These are phyloP conservation scores for Cydia strobilella DNA, from an alignment of 1,140 invertebrate genomes.

Conservation along the genomic window DNA sequence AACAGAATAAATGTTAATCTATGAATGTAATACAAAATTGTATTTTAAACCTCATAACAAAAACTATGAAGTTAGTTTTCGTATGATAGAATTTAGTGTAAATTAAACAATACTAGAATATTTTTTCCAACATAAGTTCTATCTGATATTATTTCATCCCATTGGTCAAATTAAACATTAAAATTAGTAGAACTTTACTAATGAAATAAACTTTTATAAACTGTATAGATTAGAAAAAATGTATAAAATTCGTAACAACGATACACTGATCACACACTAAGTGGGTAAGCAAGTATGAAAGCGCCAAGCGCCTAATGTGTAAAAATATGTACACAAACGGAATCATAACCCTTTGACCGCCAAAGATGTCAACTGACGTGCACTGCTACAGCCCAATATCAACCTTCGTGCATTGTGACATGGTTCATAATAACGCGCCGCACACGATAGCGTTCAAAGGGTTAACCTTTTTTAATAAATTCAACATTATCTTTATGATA, in stretches of 20 bases:
- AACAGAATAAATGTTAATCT: not conserved
- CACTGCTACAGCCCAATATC: too few species aligned
- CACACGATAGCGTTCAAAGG: too few species aligned
- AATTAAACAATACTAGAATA: too few species aligned
- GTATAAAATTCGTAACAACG: conserved; percentile 29
- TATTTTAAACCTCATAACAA: not conserved
- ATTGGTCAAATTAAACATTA: not conserved
- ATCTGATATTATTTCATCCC: too few species aligned
- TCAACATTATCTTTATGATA: not conserved
- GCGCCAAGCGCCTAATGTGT: conserved; percentile 5
- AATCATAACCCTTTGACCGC: not conserved
- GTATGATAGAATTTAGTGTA: too few species aligned
- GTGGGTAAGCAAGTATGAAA: conserved; percentile 28
- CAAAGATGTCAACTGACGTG: too few species aligned
- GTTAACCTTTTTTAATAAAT: not conserved
- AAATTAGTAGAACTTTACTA: not conserved
- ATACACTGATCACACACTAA: conserved; percentile 20
- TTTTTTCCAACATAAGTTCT: not conserved
- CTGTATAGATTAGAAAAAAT: conserved; percentile 27
- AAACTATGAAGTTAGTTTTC: not conserved
- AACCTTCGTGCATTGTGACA: too few species aligned
- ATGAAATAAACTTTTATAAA: conserved; percentile 5
- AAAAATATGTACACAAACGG: not conserved
- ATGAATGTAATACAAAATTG: not conserved
- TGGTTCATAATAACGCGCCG: too few species aligned